These are phyloP conservation scores for Dyspetes luteomarginatus DNA, from an alignment of 2,888 invertebrate species.

Conservation along the genomic window DNA sequence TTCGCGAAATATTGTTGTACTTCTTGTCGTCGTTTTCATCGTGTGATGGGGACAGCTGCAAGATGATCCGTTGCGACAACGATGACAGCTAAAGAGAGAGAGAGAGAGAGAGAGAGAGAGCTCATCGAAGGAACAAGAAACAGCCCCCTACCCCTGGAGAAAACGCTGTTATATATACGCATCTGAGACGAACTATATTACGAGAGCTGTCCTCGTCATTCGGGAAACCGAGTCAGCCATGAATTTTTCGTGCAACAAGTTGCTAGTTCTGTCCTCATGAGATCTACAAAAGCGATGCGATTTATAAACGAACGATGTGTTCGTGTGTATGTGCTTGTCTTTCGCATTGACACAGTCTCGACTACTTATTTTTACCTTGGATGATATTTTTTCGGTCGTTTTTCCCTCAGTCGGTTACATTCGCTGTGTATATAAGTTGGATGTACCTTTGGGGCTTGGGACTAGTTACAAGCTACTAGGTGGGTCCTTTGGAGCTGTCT, in stretches of 20 bases:
- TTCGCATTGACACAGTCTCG: slow-evolving; percentile 62
- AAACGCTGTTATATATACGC: slow-evolving; percentile 35
- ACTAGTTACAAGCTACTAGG: slow-evolving; percentile 49
- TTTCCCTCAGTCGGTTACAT: background rate
- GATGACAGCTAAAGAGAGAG: slow-evolving; percentile 45
- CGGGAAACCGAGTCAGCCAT: slow-evolving; percentile 72
- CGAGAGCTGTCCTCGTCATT: slow-evolving; percentile 68
- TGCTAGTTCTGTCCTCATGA: slow-evolving; percentile 67
- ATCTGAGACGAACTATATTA: slow-evolving; percentile 57
- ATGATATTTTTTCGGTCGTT: slow-evolving; percentile 49
- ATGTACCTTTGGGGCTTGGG: slow-evolving; percentile 13
- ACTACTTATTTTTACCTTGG: slow-evolving; percentile 52
- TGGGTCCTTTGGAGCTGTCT: slow-evolving; percentile 38
- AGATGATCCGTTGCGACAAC: slow-evolving; percentile 78
- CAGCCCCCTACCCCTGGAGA: background rate
- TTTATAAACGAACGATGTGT: slow-evolving; percentile 40
- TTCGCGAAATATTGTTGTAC: slow-evolving; percentile 56
- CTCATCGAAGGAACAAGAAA: slow-evolving; percentile 30
- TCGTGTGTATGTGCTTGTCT: slow-evolving; percentile 58
- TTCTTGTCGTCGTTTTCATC: slow-evolving; percentile 37
- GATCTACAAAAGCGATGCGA: slow-evolving; percentile 67
- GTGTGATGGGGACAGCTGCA: slow-evolving; percentile 60
- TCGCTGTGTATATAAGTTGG: slow-evolving; percentile 1
- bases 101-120: too few relatives aligned
- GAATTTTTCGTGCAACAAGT: slow-evolving; percentile 78